phyloP scores from a whole-genome alignment of 2,113 vertebrate species.

The Neodontobutis hainanensis region DNA sequence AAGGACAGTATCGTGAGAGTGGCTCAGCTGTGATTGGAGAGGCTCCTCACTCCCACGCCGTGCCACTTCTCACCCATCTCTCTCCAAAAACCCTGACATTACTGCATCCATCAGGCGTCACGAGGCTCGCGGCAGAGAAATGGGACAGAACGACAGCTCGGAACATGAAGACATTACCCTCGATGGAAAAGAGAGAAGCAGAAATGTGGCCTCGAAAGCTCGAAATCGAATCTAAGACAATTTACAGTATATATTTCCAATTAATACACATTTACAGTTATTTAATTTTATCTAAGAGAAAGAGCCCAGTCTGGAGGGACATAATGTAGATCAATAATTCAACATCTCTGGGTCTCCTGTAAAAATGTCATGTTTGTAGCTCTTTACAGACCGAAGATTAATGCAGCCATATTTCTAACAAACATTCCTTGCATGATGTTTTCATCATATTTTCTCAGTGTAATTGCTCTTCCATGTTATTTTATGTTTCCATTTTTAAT shows the following conservation, averaged over 20 bases:
- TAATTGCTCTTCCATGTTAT: too few species aligned
- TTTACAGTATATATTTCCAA: too few species aligned
- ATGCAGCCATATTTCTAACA: neutral
- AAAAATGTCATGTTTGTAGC: slow-evolving; percentile 10
- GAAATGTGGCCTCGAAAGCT: too few species aligned
- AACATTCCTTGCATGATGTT: too few species aligned
- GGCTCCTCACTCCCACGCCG: slow-evolving; percentile 44
- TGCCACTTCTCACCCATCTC: slow-evolving; percentile 43
- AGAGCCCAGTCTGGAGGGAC: too few species aligned
- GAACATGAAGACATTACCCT: too few species aligned
- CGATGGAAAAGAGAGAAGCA: too few species aligned
- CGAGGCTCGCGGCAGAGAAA: slow-evolving; percentile 8
- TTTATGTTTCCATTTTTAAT: too few species aligned
- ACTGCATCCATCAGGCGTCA: slow-evolving; percentile 26
- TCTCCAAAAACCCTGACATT: slow-evolving; percentile 37
- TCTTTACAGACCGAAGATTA: neutral
- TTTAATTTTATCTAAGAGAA: too few species aligned
- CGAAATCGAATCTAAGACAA: too few species aligned
- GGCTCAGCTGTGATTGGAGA: slow-evolving; percentile 26
- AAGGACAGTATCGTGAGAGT: slow-evolving; percentile 11
- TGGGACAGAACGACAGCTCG: neutral
- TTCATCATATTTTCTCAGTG: too few species aligned
- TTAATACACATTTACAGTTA: too few species aligned
- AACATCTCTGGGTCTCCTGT: slow-evolving; percentile 2
- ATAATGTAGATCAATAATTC: slow-evolving; percentile 19